These are phyloP conservation scores for Belgica antarctica DNA, from an alignment of 2,888 invertebrate genomes.

Conservation along the genomic window DNA sequence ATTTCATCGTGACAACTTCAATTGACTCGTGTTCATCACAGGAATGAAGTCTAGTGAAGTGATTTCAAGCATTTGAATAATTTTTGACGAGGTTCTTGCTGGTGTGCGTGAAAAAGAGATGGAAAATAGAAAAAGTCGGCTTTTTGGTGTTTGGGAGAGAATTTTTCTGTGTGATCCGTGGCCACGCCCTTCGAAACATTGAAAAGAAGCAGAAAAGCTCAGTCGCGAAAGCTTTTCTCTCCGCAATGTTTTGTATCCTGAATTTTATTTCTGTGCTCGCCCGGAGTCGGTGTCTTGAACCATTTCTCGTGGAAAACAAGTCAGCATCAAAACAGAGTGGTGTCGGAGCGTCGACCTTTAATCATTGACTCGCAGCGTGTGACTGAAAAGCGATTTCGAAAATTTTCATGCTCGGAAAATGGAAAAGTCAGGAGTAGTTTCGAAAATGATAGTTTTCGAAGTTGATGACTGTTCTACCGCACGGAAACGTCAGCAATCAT, in stretches of 20 bases:
- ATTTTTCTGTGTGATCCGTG: slow-evolving; percentile 3
- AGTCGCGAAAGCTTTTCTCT: not conserved
- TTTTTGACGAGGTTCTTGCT: too few relatives aligned
- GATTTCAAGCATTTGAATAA: slow-evolving; percentile 41
- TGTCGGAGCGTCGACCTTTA: not conserved
- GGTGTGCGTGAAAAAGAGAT: not conserved
- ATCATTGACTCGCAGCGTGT: not conserved
- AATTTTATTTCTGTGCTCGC: not conserved
- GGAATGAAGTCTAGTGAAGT: slow-evolving; percentile 30
- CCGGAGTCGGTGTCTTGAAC: too few relatives aligned
- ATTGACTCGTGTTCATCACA: slow-evolving; percentile 24
- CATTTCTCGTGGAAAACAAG: not conserved
- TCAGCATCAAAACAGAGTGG: not conserved
- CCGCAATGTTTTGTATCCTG: not conserved
- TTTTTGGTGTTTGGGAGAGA: not conserved
- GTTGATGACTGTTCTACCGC: not conserved
- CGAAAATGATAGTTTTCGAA: not conserved
- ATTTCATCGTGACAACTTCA: not conserved
- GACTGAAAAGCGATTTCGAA: not conserved
- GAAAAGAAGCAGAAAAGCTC: not conserved
- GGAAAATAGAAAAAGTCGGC: not conserved
- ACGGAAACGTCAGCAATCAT: not conserved
- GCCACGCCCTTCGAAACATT: slow-evolving; percentile 16
- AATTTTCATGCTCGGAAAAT: too few relatives aligned
- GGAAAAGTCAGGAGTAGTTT: not conserved